Percentiles rank a stretch among this genome's conserved stretches.
Conservation (phyloP, 1,140 invertebrate genomes). For the Metaphire vulgaris region DNA sequence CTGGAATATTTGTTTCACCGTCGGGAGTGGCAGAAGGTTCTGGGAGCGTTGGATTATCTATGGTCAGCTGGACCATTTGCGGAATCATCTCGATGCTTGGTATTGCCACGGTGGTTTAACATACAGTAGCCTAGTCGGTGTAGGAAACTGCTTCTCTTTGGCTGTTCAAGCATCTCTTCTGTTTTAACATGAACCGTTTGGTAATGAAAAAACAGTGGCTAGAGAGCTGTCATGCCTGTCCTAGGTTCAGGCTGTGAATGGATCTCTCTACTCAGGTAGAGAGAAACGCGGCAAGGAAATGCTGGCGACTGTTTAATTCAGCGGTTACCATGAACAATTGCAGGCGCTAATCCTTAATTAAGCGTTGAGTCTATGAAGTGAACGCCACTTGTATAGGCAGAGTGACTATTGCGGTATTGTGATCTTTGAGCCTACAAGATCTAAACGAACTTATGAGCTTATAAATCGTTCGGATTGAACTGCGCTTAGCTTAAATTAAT, state of each 20-base stretch:
- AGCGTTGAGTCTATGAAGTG: no score
- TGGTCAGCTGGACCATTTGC: constrained; percentile 71
- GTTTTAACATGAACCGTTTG: not conserved
- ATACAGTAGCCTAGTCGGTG: no score
- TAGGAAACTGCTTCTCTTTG: not conserved
- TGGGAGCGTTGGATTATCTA: constrained; percentile 65
- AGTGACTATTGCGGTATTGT: no score
- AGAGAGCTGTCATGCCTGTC: not conserved
- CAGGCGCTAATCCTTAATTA: no score
- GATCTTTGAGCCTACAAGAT: no score
- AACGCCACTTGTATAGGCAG: no score
- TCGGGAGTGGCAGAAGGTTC: constrained; percentile 75
- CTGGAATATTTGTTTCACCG: constrained; percentile 92
- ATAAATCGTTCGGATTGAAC: no score
- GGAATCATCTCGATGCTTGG: constrained; percentile 60
- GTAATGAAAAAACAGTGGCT: not conserved
- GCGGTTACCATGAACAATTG: no score
- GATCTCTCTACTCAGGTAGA: not conserved
- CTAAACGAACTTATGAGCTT: no score
- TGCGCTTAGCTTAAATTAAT: no score
- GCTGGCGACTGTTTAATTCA: no score
- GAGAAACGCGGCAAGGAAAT: not conserved
- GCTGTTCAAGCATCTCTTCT: constrained; percentile 34
- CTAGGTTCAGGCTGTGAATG: constrained; percentile 5
- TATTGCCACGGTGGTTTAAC: constrained; percentile 42